Conservation (phyloP, 2,888 invertebrate genomes). For the Tenthredo mesomela region DNA sequence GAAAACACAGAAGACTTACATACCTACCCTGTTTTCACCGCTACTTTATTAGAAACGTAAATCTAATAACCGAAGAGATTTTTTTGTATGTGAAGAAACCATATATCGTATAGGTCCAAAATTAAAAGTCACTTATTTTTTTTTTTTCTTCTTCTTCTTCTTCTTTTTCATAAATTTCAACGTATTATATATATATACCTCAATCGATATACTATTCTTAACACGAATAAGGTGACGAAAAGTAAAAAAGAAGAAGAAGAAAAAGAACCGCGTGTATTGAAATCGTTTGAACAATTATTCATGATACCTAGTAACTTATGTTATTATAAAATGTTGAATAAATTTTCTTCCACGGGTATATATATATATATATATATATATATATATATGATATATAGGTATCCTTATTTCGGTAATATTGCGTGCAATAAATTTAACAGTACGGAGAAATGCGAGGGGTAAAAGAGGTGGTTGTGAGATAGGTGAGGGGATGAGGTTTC, state of each 20-base stretch:
- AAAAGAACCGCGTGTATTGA: neutral
- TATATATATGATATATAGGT: neutral
- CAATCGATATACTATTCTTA: no score
- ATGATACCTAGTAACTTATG: neutral
- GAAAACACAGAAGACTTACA: no score
- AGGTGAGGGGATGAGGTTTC: neutral
- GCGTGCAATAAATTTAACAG: slow-evolving; percentile 49
- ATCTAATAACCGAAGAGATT: no score
- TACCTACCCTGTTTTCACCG: no score
- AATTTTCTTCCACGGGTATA: neutral
- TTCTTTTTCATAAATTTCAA: no score
- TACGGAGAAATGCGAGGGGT: neutral
- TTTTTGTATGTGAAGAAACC: no score
- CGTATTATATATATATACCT: no score
- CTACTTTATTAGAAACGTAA: no score
- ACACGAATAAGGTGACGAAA: neutral
- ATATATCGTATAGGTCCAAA: no score
- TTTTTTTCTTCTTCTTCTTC: no score
- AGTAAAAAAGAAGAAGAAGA: neutral
- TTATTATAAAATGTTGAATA: slow-evolving; percentile 1
- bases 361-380: neutral
- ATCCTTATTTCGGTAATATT: slow-evolving; percentile 46
- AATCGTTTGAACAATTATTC: neutral
- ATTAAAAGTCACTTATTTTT: no score
- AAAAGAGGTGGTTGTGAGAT: neutral